Conservation (phyloP, 1,140 invertebrate species). For the Maniola jurtina region DNA sequence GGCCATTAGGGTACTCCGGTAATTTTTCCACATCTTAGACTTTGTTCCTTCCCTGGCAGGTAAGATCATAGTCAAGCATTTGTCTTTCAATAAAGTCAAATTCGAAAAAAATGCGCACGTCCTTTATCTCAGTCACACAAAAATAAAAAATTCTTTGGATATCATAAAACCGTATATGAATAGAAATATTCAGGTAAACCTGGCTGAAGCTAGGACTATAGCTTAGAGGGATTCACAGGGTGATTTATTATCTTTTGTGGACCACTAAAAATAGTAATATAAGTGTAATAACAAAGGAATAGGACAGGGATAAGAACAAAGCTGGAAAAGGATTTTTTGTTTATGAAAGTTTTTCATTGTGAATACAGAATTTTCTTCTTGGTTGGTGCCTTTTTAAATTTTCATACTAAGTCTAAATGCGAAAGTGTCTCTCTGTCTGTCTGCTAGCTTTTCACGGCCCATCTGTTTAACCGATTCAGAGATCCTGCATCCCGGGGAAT, state of each 20-base stretch:
- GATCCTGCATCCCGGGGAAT: too few species aligned
- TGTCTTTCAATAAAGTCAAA: too few species aligned
- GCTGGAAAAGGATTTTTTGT: background rate
- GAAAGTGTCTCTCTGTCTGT: too few species aligned
- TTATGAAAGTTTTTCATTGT: background rate
- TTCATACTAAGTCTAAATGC: too few species aligned
- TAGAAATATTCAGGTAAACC: background rate
- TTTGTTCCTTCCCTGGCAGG: too few species aligned
- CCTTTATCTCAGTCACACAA: background rate
- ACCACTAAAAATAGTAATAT: background rate
- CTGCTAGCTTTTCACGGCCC: too few species aligned
- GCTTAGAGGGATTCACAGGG: background rate
- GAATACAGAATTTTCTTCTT: background rate
- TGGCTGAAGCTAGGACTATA: background rate
- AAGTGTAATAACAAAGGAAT: slow-evolving; percentile 5
- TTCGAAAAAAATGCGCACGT: too few species aligned
- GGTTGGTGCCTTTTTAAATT: background rate
- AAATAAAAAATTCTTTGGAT: background rate
- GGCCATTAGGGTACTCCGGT: too few species aligned
- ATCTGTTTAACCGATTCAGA: too few species aligned
- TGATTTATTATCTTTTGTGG: background rate
- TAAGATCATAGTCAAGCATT: too few species aligned
- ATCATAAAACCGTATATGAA: background rate
- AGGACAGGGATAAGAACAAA: background rate
- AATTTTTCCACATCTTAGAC: too few species aligned